A percentile compares a stretch with the other conserved stretches of the same genome.
Evolutionary conservation across 1,140 invertebrate species (phyloP).

Genomic region (Chymomyza costata): DNA sequence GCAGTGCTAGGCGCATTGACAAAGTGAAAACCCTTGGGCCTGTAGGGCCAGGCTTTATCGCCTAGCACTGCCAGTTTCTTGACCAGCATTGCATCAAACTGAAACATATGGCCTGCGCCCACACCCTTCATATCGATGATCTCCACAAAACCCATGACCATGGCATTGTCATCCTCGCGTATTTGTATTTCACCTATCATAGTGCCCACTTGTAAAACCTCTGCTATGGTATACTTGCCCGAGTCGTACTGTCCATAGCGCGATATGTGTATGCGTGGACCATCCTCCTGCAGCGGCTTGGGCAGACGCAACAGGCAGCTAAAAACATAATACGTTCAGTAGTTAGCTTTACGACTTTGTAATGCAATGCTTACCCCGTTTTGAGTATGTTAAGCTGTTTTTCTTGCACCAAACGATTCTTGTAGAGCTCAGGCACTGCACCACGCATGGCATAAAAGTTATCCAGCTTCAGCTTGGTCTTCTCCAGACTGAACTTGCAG

Average conservation of each 20-base stretch:
- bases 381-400: constrained; percentile 58
- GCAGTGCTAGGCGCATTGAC: constrained; percentile 76
- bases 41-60: constrained; percentile 77
- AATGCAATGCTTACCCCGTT: constrained; percentile 58
- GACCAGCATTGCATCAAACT: constrained; percentile 76
- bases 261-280: constrained; percentile 77
- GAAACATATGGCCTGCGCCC: constrained; percentile 75
- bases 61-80: constrained; percentile 76
- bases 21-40: constrained; percentile 77
- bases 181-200: constrained; percentile 76
- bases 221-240: constrained; percentile 72
- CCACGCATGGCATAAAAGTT: constrained; percentile 80
- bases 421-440: constrained; percentile 78
- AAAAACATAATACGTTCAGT: too few relatives aligned
- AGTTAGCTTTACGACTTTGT: too few relatives aligned
- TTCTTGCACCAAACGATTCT: constrained; percentile 63
- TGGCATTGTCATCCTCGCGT: constrained; percentile 75
- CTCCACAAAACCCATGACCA: constrained; percentile 75
- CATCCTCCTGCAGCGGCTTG: constrained; percentile 70
- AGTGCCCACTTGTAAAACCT: constrained; percentile 74
- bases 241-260: constrained; percentile 76
- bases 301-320: constrained; percentile 68
- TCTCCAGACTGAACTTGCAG: constrained; percentile 83
- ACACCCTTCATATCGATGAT: constrained; percentile 76
- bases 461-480: constrained; percentile 81